These are phyloP conservation scores for Dromaius novaehollandiae DNA, from an alignment of 2,113 vertebrate species.

Conservation along the genomic window DNA sequence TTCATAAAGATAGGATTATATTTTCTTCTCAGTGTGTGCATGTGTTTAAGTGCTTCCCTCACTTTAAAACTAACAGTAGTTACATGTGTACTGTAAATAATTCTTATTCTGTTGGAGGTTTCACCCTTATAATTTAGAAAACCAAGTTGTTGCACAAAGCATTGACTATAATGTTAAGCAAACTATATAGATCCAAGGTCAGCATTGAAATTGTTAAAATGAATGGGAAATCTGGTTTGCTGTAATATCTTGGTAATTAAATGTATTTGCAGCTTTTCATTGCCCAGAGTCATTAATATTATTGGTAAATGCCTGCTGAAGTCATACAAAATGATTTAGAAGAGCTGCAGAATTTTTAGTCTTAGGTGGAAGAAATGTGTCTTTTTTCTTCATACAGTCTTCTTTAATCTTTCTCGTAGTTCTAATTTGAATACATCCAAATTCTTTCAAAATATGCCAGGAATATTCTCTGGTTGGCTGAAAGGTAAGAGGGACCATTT, in stretches of 20 bases:
- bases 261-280: background rate
- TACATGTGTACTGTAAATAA: background rate
- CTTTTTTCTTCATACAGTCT: background rate
- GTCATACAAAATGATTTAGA: background rate
- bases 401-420: background rate
- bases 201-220: background rate
- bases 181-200: background rate
- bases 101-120: background rate
- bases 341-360: background rate
- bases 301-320: background rate
- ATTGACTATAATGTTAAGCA: background rate
- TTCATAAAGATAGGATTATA: slow-evolving; percentile 50
- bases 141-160: background rate
- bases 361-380: background rate
- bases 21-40: background rate
- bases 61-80: slow-evolving; percentile 2
- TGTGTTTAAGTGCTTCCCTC: slow-evolving; percentile 1
- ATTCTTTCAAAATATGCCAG: background rate
- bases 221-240: background rate
- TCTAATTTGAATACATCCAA: background rate
- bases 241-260: background rate
- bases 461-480: background rate
- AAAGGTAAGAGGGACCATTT: background rate
- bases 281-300: background rate
- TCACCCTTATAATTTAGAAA: background rate